Conservation (phyloP, 2,888 invertebrate genomes). For the Falcaria lacertinaria region DNA sequence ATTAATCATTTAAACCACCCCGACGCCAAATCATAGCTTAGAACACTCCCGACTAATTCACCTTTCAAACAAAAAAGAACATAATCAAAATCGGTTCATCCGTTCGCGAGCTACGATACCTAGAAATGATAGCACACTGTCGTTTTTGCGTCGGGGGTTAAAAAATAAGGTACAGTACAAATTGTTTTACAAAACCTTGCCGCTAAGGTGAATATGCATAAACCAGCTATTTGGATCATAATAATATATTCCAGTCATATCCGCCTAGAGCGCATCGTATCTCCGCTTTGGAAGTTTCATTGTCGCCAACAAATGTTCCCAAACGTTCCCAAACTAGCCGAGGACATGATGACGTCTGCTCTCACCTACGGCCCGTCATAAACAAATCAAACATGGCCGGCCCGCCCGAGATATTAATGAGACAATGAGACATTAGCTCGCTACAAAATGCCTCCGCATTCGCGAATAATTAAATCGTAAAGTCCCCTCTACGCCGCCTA, state of each 20-base stretch:
- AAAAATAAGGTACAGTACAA: too few species aligned
- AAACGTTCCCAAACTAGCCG: slow-evolving; percentile 1
- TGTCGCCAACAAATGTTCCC: not conserved
- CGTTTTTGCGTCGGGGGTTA: too few species aligned
- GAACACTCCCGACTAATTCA: too few species aligned
- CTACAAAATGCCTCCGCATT: slow-evolving; percentile 80
- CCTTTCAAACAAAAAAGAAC: too few species aligned
- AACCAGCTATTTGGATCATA: not conserved
- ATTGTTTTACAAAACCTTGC: too few species aligned
- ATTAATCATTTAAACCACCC: too few species aligned
- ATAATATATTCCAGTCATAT: slow-evolving; percentile 7
- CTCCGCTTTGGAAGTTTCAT: slow-evolving; percentile 29
- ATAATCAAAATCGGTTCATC: too few species aligned
- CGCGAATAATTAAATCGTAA: slow-evolving; percentile 80
- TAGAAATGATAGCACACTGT: too few species aligned
- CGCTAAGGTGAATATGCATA: not conserved
- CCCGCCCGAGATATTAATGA: slow-evolving; percentile 77
- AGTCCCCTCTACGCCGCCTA: slow-evolving; percentile 77
- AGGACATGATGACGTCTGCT: slow-evolving; percentile 5
- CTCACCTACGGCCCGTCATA: slow-evolving; percentile 67
- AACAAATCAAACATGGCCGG: slow-evolving; percentile 79
- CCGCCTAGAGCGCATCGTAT: slow-evolving; percentile 15
- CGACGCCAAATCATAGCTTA: too few species aligned
- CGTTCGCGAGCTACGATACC: too few species aligned
- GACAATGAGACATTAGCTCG: slow-evolving; percentile 79